Conservation (phyloP, 2,888 invertebrate genomes). For the Chaetogeoica ovagalla region DNA sequence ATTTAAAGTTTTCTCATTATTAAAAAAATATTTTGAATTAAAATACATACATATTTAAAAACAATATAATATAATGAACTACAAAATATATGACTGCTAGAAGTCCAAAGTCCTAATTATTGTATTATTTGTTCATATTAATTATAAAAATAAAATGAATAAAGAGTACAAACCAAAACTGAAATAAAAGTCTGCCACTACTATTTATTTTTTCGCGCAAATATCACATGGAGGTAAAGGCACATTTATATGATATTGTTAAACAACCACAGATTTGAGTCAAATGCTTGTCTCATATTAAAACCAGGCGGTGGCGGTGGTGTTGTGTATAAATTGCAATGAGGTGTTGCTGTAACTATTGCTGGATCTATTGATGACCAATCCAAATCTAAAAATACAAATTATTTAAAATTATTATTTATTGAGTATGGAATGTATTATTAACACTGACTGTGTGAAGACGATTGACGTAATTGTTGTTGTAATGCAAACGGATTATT, state of each 20-base stretch:
- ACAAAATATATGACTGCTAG: too few species aligned
- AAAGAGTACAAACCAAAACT: slow-evolving; percentile 38
- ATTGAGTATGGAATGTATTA: background rate
- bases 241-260: slow-evolving; percentile 54
- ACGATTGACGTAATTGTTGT: slow-evolving; percentile 57
- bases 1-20: too few species aligned
- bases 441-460: slow-evolving; percentile 57
- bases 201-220: slow-evolving; percentile 44
- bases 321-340: slow-evolving; percentile 57
- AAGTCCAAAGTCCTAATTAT: too few species aligned
- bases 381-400: slow-evolving; percentile 65
- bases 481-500: slow-evolving; percentile 56
- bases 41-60: too few species aligned
- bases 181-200: slow-evolving; percentile 44
- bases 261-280: slow-evolving; percentile 55
- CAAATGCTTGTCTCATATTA: slow-evolving; percentile 57
- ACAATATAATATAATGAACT: too few species aligned
- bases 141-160: background rate
- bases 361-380: slow-evolving; percentile 94
- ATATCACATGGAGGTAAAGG: slow-evolving; percentile 52
- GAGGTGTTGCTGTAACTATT: slow-evolving; percentile 74
- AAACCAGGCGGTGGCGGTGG: slow-evolving; percentile 58
- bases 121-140: background rate
- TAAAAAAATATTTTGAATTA: too few species aligned
- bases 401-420: background rate